These are phyloP conservation scores for Belonocnema kinseyi DNA, from an alignment of 1,140 invertebrate genomes.

Conservation along the genomic window DNA sequence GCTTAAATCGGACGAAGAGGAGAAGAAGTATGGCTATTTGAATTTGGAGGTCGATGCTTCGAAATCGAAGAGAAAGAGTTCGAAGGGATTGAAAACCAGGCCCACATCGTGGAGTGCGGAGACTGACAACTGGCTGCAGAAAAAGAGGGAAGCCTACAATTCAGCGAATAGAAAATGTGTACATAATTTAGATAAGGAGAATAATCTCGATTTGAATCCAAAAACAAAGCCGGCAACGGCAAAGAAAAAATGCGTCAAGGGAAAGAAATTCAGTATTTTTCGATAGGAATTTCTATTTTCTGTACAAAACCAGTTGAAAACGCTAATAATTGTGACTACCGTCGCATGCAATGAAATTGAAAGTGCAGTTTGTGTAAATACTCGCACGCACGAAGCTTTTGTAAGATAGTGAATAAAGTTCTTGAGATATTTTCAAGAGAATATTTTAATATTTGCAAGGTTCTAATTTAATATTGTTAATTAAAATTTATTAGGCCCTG, in stretches of 20 bases:
- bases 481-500: no score
- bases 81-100: constrained; percentile 51
- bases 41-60: constrained; percentile 54
- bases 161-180: constrained; percentile 54
- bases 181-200: constrained; percentile 62
- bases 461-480: no score
- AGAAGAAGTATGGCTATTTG: constrained; percentile 54
- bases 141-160: constrained; percentile 67
- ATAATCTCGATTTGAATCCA: constrained; percentile 50
- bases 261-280: constrained; percentile 67
- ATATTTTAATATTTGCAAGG: no score
- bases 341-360: not conserved
- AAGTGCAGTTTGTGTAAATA: constrained; percentile 25
- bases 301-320: not conserved
- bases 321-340: not conserved
- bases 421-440: no score
- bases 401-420: no score
- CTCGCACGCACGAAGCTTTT: no score
- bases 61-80: constrained; percentile 35
- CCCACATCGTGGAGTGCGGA: constrained; percentile 69
- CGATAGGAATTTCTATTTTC: constrained; percentile 51
- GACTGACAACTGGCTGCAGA: constrained; percentile 66
- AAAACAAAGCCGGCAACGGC: constrained; percentile 47
- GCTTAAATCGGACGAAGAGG: constrained; percentile 45
- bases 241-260: constrained; percentile 58